Base-by-base conservation (phyloP, 2,113 vertebrate genomes). In the Dissostichus mawsoni region DNA sequence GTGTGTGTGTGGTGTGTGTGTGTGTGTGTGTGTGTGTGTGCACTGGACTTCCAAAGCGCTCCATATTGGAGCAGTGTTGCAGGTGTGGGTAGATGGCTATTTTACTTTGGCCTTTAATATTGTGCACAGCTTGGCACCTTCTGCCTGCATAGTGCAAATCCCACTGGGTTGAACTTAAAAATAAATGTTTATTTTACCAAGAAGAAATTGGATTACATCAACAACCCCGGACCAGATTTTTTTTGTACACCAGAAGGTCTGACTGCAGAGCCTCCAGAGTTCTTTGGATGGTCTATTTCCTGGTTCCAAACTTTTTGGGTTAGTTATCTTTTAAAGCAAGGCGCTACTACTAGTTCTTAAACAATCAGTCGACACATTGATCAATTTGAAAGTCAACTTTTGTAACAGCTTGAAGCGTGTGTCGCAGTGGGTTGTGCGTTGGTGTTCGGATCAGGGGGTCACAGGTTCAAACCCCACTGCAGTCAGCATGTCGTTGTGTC, bases 1-100 rank as follows among this genome's bases (percentile, higher is more conserved):
- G 85, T 93, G 81, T 70, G 78, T 80, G 72, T 29, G 72, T 59
- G 68, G 68, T 36, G 48, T 17, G 41, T n/a, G 16, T 91, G 85
- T 93, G 81, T 70, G 78, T 80, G 72, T 29, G 72, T 59, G 68
- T 17, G 41, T 65, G 44, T 62, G 64, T 62, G 50, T 68, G 20
- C 23, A 20, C 20, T 29, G 41, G 76, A 66, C 56, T 59, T 80
- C 53, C 17, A 76, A 78, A 87, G 77, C 74, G 76, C 80, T 75
- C 57, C 87, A 69, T 47, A 29, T 61, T 77, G 80, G 25, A 48
- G 47, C 63, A 66, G 53, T 56, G 53, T 53, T 81, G 76, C 79
- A 86, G 81, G 73, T 84, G 81, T 81, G 76, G 66, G 65, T 47
- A 18, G 81, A 52, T 7, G 36, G 55, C 29, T 14, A 5, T 73